Conservation (phyloP, 1,140 invertebrate species). For the Brachionus asplanchnoidis region DNA sequence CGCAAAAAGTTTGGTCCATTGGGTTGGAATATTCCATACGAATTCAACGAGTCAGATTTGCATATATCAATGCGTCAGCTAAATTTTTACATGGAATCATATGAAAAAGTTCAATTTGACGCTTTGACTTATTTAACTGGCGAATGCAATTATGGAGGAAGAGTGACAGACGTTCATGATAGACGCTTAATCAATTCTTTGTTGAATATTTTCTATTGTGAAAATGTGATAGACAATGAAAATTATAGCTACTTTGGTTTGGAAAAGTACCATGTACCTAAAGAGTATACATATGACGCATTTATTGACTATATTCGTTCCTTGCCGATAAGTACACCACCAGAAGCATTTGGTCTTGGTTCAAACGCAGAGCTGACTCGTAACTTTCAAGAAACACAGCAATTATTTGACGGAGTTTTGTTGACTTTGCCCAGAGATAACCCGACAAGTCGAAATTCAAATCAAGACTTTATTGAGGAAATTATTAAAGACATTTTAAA, state of each 20-base stretch:
- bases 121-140: constrained; percentile 55
- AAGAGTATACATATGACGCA: neutral
- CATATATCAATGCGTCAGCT: constrained; percentile 15
- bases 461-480: constrained; percentile 3
- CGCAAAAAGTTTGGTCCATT: constrained; percentile 55
- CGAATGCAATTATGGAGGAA: constrained; percentile 57
- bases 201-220: neutral
- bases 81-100: neutral
- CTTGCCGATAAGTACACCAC: constrained; percentile 77
- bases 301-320: constrained; percentile 64
- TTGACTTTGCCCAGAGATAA: constrained; percentile 4
- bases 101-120: constrained; percentile 44
- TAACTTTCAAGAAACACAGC: constrained; percentile 19
- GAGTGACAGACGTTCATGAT: constrained; percentile 56
- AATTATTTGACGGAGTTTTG: neutral
- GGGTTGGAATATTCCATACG: constrained; percentile 58
- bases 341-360: constrained; percentile 90
- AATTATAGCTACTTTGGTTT: neutral
- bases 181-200: constrained; percentile 46
- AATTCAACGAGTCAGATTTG: constrained; percentile 57
- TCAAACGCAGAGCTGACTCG: constrained; percentile 85
- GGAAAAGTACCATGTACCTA: neutral
- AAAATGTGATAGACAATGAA: neutral
- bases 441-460: neutral
- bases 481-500: neutral